Evolutionary conservation across 2,888 invertebrate species (phyloP).

Genomic region (Parasteatoda lunata): DNA sequence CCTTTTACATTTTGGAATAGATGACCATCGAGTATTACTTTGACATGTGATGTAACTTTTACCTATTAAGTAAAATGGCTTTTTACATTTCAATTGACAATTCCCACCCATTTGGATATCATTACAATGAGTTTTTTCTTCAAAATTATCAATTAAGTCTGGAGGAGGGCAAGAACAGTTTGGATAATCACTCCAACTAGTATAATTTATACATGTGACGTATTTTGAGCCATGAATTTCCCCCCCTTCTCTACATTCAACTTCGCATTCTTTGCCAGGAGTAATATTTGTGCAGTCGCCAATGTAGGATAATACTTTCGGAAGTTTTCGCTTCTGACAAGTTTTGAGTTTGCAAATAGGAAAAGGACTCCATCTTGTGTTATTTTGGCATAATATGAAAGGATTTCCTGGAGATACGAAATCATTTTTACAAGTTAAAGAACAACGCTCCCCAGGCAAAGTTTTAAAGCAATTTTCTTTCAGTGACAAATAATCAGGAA

Average conservation of each 20-base stretch:
- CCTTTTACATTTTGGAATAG: slow-evolving; percentile 10
- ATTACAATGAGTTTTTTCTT: slow-evolving; percentile 3
- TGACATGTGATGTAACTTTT: neutral
- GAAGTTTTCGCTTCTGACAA: neutral
- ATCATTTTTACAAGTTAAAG: neutral
- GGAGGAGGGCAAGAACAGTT: slow-evolving; percentile 28
- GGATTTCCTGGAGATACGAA: neutral
- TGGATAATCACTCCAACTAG: slow-evolving; percentile 6
- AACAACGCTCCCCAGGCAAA: slow-evolving; percentile 1
- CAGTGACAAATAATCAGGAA: neutral
- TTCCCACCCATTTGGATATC: neutral
- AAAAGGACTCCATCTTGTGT: slow-evolving; percentile 17
- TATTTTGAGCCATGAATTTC: neutral
- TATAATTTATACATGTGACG: slow-evolving; percentile 4
- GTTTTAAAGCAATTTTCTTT: slow-evolving; percentile 6
- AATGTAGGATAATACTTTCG: neutral
- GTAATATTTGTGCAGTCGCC: slow-evolving; percentile 7
- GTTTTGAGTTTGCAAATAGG: slow-evolving; percentile 4
- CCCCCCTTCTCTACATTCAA: slow-evolving; percentile 22
- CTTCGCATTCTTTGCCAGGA: neutral
- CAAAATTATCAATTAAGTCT: neutral
- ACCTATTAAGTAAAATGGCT: neutral
- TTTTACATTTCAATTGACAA: slow-evolving; percentile 12
- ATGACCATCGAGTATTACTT: slow-evolving; percentile 8
- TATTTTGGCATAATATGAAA: slow-evolving; percentile 17